Base-by-base conservation (phyloP, 1,140 invertebrate species). In the Nasonia longicornis region DNA sequence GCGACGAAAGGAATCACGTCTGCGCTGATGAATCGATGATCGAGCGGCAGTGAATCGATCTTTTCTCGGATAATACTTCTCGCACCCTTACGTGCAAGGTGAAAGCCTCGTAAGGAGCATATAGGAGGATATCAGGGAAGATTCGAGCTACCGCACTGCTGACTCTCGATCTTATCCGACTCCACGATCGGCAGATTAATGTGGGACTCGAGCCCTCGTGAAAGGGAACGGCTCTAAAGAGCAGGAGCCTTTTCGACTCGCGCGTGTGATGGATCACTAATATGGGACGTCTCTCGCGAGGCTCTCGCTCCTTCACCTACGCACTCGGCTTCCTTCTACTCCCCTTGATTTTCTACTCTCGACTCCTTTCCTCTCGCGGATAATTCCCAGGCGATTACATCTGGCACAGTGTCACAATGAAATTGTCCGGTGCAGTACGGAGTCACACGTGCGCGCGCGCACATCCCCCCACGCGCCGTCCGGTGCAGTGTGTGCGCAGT, bases 351-450 rank as follows among this genome's bases (percentile, higher is more conserved):
- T 16, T 63, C 12, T 48, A n/a, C 42, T 16, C 52, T 16, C 52
- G n/a, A 20, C 16, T 29, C 63, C 66, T 38, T 74, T 29, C 83
- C 82, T 85, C 85, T 85, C 85, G 86, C 85, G 86, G 87, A 89
- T 26, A 26, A 26, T 89, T 89, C 88, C 88, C 88, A 89, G 86
- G 88, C 87, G 88, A 89, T 89, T 87, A 86, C 86, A 89, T 89
- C 88, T 88, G 82, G 48, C 20, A 16, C 14, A 70, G n/a, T 35
- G 6, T 14, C 35, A 69, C 22, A 72, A 52, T 11, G 42, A 35
- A 67, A 71, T 67, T 67, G 64, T 67, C 64, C 64, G 64, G 64
- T 26, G 64, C 29, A 58, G 26, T 26, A 64, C 31, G 72, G 42
- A n/a, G 14, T 8, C n/a, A 35, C 42, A 71, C 12, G 29, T n/a